phyloP scores from a whole-genome alignment of 2,113 vertebrate species.

The Daubentonia madagascariensis region DNA sequence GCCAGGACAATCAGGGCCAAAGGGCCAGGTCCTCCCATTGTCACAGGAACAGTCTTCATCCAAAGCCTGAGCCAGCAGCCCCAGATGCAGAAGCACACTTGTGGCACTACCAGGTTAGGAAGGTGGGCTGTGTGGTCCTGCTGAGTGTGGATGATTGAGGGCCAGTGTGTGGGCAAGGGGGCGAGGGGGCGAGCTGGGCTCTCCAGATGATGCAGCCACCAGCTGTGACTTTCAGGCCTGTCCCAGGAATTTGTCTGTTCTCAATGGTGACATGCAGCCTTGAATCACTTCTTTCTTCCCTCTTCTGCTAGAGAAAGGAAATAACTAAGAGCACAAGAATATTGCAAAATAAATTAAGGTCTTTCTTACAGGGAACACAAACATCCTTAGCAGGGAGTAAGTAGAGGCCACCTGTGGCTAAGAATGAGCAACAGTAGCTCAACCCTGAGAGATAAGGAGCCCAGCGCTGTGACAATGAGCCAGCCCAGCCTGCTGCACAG shows the following conservation, averaged over 20 bases:
- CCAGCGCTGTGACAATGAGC: fast-evolving
- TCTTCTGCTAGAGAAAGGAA: not conserved
- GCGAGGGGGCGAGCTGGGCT: too few species aligned
- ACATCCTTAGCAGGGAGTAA: not conserved
- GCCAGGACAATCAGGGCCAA: not conserved
- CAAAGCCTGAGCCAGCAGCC: not conserved
- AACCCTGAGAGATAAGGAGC: not conserved
- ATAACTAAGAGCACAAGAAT: not conserved
- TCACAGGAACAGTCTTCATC: not conserved
- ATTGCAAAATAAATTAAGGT: not conserved
- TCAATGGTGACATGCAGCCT: not conserved
- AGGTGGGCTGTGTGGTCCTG: not conserved
- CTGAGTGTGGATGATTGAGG: not conserved
- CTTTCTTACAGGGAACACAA: not conserved
- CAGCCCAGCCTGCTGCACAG: not conserved
- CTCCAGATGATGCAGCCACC: fast-evolving
- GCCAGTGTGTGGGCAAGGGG: not conserved
- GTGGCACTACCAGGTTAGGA: fast-evolving
- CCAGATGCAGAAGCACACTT: not conserved
- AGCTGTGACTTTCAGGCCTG: not conserved
- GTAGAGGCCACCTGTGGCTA: not conserved
- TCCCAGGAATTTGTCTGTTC: not conserved
- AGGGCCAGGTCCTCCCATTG: not conserved
- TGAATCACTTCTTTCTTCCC: not conserved
- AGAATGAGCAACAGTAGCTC: not conserved